Evolutionary conservation across 2,113 vertebrate genomes (phyloP).

Genomic region (Rana temporaria): DNA sequence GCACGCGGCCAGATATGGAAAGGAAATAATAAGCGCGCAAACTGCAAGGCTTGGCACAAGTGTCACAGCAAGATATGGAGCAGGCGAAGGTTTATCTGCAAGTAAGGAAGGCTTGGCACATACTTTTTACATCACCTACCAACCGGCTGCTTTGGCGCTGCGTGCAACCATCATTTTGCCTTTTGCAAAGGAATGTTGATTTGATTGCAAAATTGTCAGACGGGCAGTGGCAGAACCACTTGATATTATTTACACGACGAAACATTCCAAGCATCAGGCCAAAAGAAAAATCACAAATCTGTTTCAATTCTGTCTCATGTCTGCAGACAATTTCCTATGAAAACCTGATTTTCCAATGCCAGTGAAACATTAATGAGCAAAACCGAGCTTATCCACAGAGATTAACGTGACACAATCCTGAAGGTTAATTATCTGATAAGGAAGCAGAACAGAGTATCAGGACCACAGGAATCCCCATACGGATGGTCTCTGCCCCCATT

Average conservation of each 20-base stretch:
- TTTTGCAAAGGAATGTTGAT: neutral
- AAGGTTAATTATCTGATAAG: too few species aligned
- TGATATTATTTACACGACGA: neutral
- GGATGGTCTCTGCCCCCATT: too few species aligned
- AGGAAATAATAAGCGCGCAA: constrained; percentile 41
- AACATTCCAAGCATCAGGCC: neutral
- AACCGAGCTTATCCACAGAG: too few species aligned
- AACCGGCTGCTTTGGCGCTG: neutral
- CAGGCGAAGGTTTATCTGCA: constrained; percentile 11
- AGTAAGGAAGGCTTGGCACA: constrained; percentile 1
- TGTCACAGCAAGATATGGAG: constrained; percentile 45
- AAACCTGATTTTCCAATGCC: too few species aligned
- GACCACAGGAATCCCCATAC: too few species aligned
- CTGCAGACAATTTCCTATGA: too few species aligned
- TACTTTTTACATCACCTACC: neutral
- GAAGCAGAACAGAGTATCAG: too few species aligned
- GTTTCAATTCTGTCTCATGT: too few species aligned
- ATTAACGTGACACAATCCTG: too few species aligned
- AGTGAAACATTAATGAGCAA: too few species aligned
- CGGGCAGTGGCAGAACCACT: neutral
- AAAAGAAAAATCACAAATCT: too few species aligned
- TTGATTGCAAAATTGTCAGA: neutral
- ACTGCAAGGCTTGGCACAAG: constrained; percentile 44
- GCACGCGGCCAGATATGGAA: constrained; percentile 39
- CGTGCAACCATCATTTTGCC: neutral